These are phyloP conservation scores for Opisthocomus hoazin DNA, from an alignment of 2,113 vertebrate genomes.

Conservation along the genomic window DNA sequence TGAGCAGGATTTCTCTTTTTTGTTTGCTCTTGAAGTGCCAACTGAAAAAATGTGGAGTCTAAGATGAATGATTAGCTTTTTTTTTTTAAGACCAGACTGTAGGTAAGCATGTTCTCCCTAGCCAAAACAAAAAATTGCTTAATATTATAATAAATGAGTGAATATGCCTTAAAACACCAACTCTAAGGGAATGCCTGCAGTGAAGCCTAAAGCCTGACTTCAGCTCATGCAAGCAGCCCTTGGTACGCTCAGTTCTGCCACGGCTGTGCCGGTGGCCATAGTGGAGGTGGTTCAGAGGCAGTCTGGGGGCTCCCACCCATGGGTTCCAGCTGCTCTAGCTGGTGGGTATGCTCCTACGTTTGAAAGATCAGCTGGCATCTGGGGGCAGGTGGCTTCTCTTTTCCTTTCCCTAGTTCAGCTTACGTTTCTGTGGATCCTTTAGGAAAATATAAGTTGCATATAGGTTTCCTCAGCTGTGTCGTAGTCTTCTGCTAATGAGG, in stretches of 20 bases:
- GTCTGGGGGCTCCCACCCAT: background rate
- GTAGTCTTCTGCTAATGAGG: background rate
- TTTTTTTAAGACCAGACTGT: background rate
- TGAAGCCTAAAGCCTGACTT: background rate
- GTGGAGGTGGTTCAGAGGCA: background rate
- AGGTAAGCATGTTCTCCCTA: background rate
- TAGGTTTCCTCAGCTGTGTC: background rate
- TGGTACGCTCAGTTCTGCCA: fast-evolving
- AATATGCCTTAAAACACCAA: background rate
- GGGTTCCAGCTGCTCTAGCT: background rate
- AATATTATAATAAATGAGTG: background rate
- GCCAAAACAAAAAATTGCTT: background rate
- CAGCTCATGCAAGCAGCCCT: background rate
- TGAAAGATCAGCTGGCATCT: background rate
- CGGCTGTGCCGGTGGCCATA: background rate
- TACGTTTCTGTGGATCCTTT: background rate
- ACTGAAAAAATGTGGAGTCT: background rate
- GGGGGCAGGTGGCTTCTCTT: background rate
- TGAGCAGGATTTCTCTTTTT: background rate
- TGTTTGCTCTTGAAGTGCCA: background rate
- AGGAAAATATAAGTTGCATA: background rate
- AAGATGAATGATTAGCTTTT: background rate
- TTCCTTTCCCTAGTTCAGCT: background rate
- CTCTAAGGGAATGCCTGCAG: background rate
- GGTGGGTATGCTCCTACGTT: background rate